Percentiles rank a stretch among this genome's conserved stretches.
Conservation (phyloP, 2,113 vertebrate species). For the Oreocharis arfaki region DNA sequence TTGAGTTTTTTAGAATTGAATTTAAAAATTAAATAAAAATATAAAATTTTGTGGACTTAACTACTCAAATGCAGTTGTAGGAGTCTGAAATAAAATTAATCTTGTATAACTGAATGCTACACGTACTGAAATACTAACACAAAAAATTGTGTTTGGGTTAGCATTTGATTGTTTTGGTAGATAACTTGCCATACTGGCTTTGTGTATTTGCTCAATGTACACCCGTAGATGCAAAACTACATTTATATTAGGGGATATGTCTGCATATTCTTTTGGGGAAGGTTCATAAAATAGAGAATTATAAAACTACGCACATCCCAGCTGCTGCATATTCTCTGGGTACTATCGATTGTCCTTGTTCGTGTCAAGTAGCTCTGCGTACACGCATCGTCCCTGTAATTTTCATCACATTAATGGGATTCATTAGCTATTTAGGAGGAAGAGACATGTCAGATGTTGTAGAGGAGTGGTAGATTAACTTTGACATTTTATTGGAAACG, state of each 20-base stretch:
- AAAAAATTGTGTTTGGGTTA: neutral
- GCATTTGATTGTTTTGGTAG: neutral
- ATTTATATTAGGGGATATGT: neutral
- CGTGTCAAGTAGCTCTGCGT: neutral
- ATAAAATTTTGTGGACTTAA: neutral
- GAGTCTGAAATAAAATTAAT: neutral
- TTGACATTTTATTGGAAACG: neutral
- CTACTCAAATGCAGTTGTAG: neutral
- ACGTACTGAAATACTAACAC: neutral
- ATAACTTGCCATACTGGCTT: neutral
- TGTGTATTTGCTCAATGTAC: neutral
- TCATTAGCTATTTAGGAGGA: slow-evolving; percentile 1
- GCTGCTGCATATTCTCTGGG: neutral
- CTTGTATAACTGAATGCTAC: neutral
- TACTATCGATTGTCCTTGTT: neutral
- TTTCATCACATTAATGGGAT: slow-evolving; percentile 17
- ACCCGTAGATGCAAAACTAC: neutral
- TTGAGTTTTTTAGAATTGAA: neutral
- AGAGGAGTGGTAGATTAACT: neutral
- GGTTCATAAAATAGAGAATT: neutral
- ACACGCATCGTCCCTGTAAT: neutral
- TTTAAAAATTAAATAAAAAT: neutral
- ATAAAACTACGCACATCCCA: neutral
- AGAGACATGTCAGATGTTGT: neutral
- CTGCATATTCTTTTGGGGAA: neutral